Conservation (phyloP, 2,113 vertebrate species). For the Pollachius pollachius region DNA sequence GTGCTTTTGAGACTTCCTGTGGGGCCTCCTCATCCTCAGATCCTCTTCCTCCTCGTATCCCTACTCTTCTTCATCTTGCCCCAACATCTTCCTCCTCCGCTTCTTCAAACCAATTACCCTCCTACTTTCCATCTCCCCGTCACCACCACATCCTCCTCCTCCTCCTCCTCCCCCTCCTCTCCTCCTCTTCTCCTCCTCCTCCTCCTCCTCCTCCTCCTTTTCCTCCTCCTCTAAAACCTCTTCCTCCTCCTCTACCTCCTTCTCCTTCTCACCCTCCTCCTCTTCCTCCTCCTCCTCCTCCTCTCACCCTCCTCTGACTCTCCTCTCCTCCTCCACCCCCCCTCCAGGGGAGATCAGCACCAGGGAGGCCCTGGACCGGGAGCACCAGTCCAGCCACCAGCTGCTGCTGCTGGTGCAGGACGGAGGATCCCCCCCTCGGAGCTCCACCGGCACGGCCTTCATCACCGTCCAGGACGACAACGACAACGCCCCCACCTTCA, state of each 20-base stretch:
- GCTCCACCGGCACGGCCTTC: conserved; percentile 86
- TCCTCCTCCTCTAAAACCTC: too few species aligned
- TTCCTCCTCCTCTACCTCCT: not conserved
- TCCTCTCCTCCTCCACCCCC: not conserved
- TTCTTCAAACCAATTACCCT: too few species aligned
- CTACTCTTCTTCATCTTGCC: not conserved
- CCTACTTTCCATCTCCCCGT: too few species aligned
- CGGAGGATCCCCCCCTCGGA: conserved; percentile 85
- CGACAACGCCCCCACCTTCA: conserved; percentile 85
- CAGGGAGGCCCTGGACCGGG: conserved; percentile 83
- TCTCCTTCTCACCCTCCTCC: not conserved
- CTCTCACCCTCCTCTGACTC: conserved; percentile 15
- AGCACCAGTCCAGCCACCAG: conserved; percentile 91
- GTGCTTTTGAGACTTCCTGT: conserved; percentile 2
- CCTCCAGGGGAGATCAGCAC: conserved; percentile 89
- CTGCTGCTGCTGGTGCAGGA: conserved; percentile 89
- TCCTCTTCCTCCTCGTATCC: too few species aligned
- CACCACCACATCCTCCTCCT: too few species aligned
- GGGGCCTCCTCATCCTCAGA: not conserved
- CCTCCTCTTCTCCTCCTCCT: too few species aligned
- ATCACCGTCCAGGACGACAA: conserved; percentile 93
- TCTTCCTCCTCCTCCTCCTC: not conserved
- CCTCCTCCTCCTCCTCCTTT: too few species aligned
- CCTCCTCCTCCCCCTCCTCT: too few species aligned
- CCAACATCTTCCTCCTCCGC: too few species aligned